Evolutionary conservation across 1,140 invertebrate species (phyloP).

Genomic region (Cyrtorhinus lividipennis): DNA sequence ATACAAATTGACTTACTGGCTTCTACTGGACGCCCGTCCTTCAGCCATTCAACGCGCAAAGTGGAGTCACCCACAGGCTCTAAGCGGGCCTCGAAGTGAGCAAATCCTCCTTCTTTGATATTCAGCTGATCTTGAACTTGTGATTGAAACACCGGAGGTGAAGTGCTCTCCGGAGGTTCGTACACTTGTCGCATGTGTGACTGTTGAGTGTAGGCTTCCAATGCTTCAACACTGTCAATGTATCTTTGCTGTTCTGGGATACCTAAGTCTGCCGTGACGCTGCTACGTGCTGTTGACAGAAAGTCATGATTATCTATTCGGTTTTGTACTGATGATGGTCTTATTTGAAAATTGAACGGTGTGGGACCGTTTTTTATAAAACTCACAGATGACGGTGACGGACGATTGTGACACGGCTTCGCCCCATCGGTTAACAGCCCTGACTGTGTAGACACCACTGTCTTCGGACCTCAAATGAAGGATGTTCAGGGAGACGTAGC

Average conservation of each 20-base stretch:
- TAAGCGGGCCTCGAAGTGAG: slow-evolving; percentile 88
- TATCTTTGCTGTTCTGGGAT: slow-evolving; percentile 85
- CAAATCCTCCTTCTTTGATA: slow-evolving; percentile 82
- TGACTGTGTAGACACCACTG: slow-evolving; percentile 77
- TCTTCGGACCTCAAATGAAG: slow-evolving; percentile 91
- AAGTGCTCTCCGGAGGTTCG: slow-evolving; percentile 58
- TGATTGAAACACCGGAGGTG: slow-evolving; percentile 79
- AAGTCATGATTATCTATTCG: too few species aligned
- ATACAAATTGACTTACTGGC: slow-evolving; percentile 67
- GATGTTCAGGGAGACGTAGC: slow-evolving; percentile 95
- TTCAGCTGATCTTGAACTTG: slow-evolving; percentile 79
- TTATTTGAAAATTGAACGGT: too few species aligned
- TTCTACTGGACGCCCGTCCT: slow-evolving; percentile 79
- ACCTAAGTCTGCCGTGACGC: slow-evolving; percentile 69
- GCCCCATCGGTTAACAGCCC: slow-evolving; percentile 73
- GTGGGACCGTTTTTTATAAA: too few species aligned
- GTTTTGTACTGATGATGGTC: too few species aligned
- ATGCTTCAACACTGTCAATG: slow-evolving; percentile 80
- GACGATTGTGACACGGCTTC: slow-evolving; percentile 67
- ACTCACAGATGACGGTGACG: slow-evolving; percentile 52
- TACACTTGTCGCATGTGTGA: slow-evolving; percentile 28
- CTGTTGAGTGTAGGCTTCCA: slow-evolving; percentile 76
- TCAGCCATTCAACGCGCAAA: slow-evolving; percentile 87
- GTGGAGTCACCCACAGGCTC: slow-evolving; percentile 85
- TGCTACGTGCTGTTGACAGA: slow-evolving; percentile 42